A percentile compares a stretch with the other conserved stretches of the same genome.
phyloP scores from a whole-genome alignment of 2,888 invertebrate genomes.

The Drosophila robusta region DNA sequence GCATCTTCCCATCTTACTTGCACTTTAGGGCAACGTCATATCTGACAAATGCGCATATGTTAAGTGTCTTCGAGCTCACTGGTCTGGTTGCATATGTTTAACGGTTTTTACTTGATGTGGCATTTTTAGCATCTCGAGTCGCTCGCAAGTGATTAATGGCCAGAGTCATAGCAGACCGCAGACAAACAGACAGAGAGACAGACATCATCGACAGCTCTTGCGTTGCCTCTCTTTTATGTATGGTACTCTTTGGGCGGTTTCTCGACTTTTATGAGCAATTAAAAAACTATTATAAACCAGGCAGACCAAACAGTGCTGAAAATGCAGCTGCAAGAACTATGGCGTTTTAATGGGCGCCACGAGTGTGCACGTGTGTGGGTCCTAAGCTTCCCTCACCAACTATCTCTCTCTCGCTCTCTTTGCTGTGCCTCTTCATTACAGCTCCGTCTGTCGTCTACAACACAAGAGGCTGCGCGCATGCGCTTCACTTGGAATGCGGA shows the following conservation, averaged over 20 bases:
- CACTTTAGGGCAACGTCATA: slow-evolving; percentile 2
- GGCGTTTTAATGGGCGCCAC: slow-evolving; percentile 66
- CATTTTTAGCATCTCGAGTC: slow-evolving; percentile 34
- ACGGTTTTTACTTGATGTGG: slow-evolving; percentile 62
- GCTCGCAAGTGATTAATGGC: slow-evolving; percentile 60
- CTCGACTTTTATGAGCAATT: slow-evolving; percentile 69
- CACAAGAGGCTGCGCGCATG: slow-evolving; percentile 41
- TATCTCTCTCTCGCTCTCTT: background rate
- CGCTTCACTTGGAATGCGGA: slow-evolving; percentile 51
- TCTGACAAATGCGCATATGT: slow-evolving; percentile 63
- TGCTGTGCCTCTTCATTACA: background rate
- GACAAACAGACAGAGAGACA: background rate
- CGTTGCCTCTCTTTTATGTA: background rate
- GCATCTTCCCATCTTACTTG: slow-evolving; percentile 14
- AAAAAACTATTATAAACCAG: slow-evolving; percentile 64
- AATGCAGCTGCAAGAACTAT: slow-evolving; percentile 50
- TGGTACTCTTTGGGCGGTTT: slow-evolving; percentile 28
- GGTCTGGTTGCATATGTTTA: slow-evolving; percentile 68
- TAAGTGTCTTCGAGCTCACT: slow-evolving; percentile 28
- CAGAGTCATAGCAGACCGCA: background rate
- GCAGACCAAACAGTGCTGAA: slow-evolving; percentile 18
- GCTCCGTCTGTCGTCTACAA: background rate
- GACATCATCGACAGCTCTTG: slow-evolving; percentile 10
- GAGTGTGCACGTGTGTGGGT: slow-evolving; percentile 44
- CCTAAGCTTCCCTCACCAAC: slow-evolving; percentile 1